Evolutionary conservation across 2,113 vertebrate species (phyloP).

Genomic region (Pitta sordida): DNA sequence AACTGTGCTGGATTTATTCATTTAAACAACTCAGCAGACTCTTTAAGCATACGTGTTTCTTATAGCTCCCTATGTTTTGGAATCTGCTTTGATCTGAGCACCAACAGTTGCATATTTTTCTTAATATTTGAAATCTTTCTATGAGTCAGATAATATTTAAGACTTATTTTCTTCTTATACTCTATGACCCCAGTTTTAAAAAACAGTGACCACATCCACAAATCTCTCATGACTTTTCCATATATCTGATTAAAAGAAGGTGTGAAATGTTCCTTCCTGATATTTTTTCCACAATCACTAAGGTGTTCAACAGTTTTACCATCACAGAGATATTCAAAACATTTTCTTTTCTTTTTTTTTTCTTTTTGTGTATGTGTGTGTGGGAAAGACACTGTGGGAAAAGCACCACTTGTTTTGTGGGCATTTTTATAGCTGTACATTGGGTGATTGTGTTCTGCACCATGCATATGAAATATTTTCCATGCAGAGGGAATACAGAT

Average conservation of each 20-base stretch:
- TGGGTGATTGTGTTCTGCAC: neutral
- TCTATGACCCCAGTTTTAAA: neutral
- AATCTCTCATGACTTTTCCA: neutral
- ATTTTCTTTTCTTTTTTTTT: neutral
- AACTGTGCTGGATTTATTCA: slow-evolving; percentile 28
- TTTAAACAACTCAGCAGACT: slow-evolving; percentile 51
- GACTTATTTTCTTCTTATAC: neutral
- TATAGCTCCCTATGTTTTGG: neutral
- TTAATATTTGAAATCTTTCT: neutral
- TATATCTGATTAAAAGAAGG: neutral
- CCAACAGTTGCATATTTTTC: neutral
- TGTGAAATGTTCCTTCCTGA: neutral
- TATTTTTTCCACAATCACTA: neutral
- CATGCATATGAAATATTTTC: neutral
- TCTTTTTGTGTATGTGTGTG: no score
- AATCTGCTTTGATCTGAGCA: neutral
- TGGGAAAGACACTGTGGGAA: neutral
- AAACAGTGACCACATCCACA: neutral
- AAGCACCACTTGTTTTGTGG: neutral
- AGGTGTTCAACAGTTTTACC: neutral
- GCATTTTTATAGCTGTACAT: neutral
- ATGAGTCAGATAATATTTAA: neutral
- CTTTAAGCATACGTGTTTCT: neutral
- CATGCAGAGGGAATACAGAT: neutral
- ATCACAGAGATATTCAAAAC: neutral